phyloP scores from a whole-genome alignment of 2,113 vertebrate species.

The Oryctolagus cuniculus region DNA sequence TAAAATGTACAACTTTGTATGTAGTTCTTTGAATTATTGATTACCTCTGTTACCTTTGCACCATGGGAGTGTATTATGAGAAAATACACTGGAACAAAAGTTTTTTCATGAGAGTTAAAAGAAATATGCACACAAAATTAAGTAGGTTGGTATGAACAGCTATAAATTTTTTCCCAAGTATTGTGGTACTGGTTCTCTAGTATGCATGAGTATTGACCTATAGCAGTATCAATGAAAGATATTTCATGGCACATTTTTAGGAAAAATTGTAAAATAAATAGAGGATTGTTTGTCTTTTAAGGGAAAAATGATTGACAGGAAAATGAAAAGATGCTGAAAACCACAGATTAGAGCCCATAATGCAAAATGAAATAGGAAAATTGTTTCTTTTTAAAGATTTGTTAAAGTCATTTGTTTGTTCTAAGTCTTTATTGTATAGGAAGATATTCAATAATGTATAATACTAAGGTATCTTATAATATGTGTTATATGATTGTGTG shows the following conservation, averaged over 20 bases:
- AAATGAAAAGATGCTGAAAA: not conserved
- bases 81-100: not conserved
- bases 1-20: not conserved
- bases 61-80: not conserved
- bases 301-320: not conserved
- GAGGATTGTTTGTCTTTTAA: not conserved
- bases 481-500: not conserved
- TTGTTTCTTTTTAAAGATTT: not conserved
- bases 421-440: not conserved
- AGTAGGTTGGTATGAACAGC: not conserved
- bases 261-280: not conserved
- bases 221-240: not conserved
- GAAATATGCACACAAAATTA: not conserved
- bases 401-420: not conserved
- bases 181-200: not conserved
- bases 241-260: not conserved
- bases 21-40: not conserved
- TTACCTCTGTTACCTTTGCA: not conserved
- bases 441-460: not conserved
- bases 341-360: not conserved
- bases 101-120: not conserved
- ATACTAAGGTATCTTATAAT: not conserved
- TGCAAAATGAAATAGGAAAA: not conserved
- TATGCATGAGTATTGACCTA: not conserved
- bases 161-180: not conserved